phyloP scores from a whole-genome alignment of 2,888 invertebrate species.

The Diadromus collaris region DNA sequence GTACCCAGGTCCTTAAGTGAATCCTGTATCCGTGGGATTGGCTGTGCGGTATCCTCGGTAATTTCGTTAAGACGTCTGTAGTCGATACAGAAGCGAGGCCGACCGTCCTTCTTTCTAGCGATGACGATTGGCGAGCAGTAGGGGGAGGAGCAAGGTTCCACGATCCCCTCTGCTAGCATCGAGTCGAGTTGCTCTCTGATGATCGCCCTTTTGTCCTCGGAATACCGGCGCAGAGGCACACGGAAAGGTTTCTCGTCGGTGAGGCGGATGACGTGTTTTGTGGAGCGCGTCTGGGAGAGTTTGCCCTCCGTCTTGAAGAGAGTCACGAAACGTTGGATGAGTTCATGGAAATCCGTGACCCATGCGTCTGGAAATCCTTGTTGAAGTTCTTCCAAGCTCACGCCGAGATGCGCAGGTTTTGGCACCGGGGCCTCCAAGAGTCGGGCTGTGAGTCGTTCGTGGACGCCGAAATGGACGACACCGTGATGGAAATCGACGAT shows the following conservation, averaged over 20 bases:
- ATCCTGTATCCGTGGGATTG: neutral
- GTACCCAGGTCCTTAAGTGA: neutral
- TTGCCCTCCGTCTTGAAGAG: neutral
- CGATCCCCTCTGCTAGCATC: conserved; percentile 7
- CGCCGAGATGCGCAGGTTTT: rapidly evolving
- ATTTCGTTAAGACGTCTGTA: neutral
- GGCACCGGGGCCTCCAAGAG: neutral
- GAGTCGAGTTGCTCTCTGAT: neutral
- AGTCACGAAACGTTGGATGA: neutral
- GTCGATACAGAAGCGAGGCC: neutral
- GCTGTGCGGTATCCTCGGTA: neutral
- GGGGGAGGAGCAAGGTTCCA: conserved; percentile 3
- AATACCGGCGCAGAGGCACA: neutral
- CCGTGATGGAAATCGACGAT: conserved; percentile 15
- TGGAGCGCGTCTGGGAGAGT: neutral
- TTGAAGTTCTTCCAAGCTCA: neutral
- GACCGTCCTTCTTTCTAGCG: neutral
- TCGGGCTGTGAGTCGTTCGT: neutral
- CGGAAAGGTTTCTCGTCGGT: neutral
- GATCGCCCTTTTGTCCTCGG: neutral
- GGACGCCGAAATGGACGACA: conserved; percentile 13
- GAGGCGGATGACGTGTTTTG: neutral
- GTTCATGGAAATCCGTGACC: neutral
- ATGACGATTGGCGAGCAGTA: neutral
- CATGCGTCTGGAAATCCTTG: neutral